Base-by-base conservation (phyloP, 2,888 invertebrate species). In the Cremastinae sp. region DNA sequence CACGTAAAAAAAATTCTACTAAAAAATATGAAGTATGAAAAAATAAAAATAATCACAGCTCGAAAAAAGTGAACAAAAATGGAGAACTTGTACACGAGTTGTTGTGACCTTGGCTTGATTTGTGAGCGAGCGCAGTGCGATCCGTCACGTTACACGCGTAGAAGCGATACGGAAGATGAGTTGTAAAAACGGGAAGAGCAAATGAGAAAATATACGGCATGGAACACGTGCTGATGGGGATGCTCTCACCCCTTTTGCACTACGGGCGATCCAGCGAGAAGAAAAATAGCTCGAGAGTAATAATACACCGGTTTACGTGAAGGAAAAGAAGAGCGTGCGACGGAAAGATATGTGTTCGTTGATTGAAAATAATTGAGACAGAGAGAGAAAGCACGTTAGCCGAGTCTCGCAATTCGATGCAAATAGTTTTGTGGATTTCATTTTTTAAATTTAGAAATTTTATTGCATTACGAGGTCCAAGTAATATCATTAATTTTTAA, bases 131-230 rank as follows among this genome's bases (percentile, higher is more conserved):
- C 61, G 68, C 78, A 80, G 75, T 81, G 81, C 81, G 83, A 83
- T 87, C 81, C 85, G 80, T 87, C 85, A 87, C 83, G 80, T 84
- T 86, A 49, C 47, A 55, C 64, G 70, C 65, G 65, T 45, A 65
- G 20, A 20, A 65, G 74, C 64, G 83, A 85, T 85, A 85, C 83
- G 83, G 84, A 85, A 86, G 85, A 83, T 83, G 84, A 86, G 86
- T 86, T 87, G 87, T 86, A 86, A 87, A 77, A 87, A 86, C 86
- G 84, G 81, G 81, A 80, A 80, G 82, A 80, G 81, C 83, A 86
- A 86, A 87, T 85, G 86, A 87, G 86, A 81, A 87, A 86, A 86
- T 86, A 85, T 86, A 86, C 84, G 86, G 82, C 83, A 80, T 53
- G 83, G 82, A 79, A 82, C 79, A 82, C 80, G 79, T 72, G 78